phyloP scores from a whole-genome alignment of 1,140 invertebrate genomes.

The Heliothis virescens region DNA sequence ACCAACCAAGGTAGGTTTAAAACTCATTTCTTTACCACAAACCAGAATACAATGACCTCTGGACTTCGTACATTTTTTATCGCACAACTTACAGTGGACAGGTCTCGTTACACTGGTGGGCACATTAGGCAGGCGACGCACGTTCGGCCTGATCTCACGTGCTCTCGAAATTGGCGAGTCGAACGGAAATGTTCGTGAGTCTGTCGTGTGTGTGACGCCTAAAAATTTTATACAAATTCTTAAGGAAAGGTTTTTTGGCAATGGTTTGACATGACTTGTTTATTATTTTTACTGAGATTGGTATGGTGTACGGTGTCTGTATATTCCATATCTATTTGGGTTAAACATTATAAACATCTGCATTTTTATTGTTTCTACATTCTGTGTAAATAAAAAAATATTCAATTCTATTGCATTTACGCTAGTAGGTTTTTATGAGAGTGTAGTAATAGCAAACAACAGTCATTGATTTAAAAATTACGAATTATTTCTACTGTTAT shows the following conservation, averaged over 20 bases:
- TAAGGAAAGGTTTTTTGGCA: neutral
- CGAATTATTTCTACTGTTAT: too few species aligned
- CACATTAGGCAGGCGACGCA: conserved; percentile 47
- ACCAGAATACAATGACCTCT: conserved; percentile 17
- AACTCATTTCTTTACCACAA: conserved; percentile 53
- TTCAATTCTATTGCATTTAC: too few species aligned
- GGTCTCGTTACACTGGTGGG: conserved; percentile 12
- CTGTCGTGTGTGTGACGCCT: conserved; percentile 36
- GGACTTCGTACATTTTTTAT: neutral
- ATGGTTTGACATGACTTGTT: neutral
- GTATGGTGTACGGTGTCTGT: neutral
- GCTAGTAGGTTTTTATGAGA: too few species aligned
- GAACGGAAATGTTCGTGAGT: conserved; percentile 48
- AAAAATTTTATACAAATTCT: conserved; percentile 47
- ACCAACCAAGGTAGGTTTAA: conserved; percentile 46
- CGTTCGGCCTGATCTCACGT: conserved; percentile 50
- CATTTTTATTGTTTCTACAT: too few species aligned
- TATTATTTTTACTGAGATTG: conserved; percentile 1
- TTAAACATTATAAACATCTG: too few species aligned
- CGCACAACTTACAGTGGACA: neutral
- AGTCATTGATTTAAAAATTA: too few species aligned
- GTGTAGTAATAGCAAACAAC: too few species aligned
- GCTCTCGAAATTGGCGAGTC: conserved; percentile 45
- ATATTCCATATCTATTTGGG: too few species aligned
- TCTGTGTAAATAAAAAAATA: too few species aligned